Conservation (phyloP, 1,140 invertebrate species). For the Caenorhabditis remanei region DNA sequence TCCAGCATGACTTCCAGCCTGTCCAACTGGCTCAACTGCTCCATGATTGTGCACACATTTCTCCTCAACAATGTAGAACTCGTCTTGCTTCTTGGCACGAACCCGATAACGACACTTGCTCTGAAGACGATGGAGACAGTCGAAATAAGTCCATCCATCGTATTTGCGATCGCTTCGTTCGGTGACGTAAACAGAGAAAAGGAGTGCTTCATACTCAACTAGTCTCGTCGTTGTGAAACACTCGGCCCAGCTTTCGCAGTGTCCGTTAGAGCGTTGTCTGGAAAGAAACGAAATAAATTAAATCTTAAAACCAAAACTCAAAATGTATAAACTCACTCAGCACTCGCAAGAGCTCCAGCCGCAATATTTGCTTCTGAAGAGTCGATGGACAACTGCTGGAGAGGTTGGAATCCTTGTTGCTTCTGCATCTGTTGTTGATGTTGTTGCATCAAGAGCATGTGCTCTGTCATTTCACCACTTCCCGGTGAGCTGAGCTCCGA, state of each 20-base stretch:
- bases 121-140: conserved; percentile 57
- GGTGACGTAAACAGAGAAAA: conserved; percentile 57
- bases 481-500: conserved; percentile 15
- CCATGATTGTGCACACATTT: conserved; percentile 60
- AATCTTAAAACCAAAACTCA: not conserved
- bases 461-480: not conserved
- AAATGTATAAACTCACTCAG: conserved; percentile 1
- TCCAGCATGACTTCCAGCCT: conserved; percentile 60
- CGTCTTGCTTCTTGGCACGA: conserved; percentile 50
- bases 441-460: not conserved
- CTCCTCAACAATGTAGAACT: conserved; percentile 62
- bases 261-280: conserved; percentile 19
- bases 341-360: not conserved
- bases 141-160: conserved; percentile 59
- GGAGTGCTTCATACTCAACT: conserved; percentile 53
- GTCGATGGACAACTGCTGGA: conserved; percentile 32
- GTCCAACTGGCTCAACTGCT: conserved; percentile 58
- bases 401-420: not conserved
- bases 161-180: conserved; percentile 50
- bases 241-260: conserved; percentile 47
- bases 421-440: not conserved
- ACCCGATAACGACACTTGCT: conserved; percentile 61
- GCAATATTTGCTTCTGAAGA: conserved; percentile 16
- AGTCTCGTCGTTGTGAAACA: conserved; percentile 52
- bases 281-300: not conserved